Base-by-base conservation (phyloP, 1,140 invertebrate species). In the Tribolium madens region DNA sequence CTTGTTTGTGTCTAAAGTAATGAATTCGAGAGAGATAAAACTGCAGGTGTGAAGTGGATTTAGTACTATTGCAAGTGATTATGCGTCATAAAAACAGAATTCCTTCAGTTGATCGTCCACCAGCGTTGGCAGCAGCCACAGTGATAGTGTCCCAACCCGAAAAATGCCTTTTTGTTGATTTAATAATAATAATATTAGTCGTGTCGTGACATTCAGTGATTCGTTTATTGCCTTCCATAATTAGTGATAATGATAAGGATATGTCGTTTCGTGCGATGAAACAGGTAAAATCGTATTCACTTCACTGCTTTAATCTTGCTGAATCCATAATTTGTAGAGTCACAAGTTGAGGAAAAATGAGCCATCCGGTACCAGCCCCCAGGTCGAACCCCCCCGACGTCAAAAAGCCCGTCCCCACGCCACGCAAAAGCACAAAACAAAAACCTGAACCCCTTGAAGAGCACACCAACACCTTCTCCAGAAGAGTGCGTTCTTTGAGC, bases 401-500 rank as follows among this genome's bases (percentile, higher is more conserved):
- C 0, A 83, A 84, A 74, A 84, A 82, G 46, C 82, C 83, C 3
- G 73, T 83, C 12, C 81, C 83, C n/a, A 79, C 79, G 14, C 47
- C 74, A 26, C 74, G 70, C n/a, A 68, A 76, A 80, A 74, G 9
- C 7, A 70, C 71, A 33, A 52, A 64, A 26, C 33, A 18, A 13
- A 47, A 73, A 7, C 13, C 68, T 68, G 14, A 71, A 47, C 21
- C 48, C 21, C 47, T 76, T 26, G 73, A 68, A 26, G 48, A 77
- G 5, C 7, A 52, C 10, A 76, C 60, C 46, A 75, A 72, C 31
- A 76, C 31, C 6, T 69, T 75, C 48, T 78, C 81, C 3, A 71
- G 79, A 75, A 73, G 80, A 46, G 82, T 84, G 7, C 79, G 85
- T 18, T 87, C 74, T 10, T 73, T 88, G 10, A 82, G 86, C 17